Evolutionary conservation across 2,888 invertebrate genomes (phyloP), one percentile per base, ranked within the genome.

Genomic region (Protodeltote pygarga): DNA sequence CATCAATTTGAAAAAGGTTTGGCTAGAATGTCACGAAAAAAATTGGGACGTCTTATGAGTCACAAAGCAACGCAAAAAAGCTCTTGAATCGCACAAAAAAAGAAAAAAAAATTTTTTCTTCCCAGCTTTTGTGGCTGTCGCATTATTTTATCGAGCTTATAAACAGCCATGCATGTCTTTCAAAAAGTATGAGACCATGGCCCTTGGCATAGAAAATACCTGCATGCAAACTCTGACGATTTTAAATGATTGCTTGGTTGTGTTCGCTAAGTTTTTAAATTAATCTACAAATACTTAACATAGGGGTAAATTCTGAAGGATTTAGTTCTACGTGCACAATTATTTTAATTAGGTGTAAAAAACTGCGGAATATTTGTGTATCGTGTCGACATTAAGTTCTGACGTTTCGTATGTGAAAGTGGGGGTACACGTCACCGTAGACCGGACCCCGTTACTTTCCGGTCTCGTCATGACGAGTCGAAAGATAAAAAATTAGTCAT

Each of bases 121-220:
- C 27, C 1, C 9, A 11, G 10, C 5, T 11, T 10, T n/a, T 37
- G 47, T 9, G 28, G 37, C 55, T 60, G 63, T 55, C 63, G 55
- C 51, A 65, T 60, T 20, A 48, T 51, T 55, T 64, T 64, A 55
- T 59, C 24, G 21, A 45, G 10, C 23, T n/a, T n/a, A 23, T 41
- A 20, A 45, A 24, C 35, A 37, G 47, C 60, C 55, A 45, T n/a
- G 45, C 20, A n/a, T n/a, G n/a, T 42, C 29, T 50, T 48, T 49
- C 32, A 37, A 61, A 59, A 61, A 45, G 33, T 52, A 57, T 20
- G 23, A 40, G 39, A 37, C 63, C 62, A 58, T 63, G 64, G 39
- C 64, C 63, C 62, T 63, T 63, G 64, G 39, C 64, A 63, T 62
- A 63, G 45, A 45, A 63, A 63, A 58, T 63, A 39, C 16, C 48